phyloP scores from a whole-genome alignment of 2,797 vertebrate genomes.

The Clangula hyemalis region DNA sequence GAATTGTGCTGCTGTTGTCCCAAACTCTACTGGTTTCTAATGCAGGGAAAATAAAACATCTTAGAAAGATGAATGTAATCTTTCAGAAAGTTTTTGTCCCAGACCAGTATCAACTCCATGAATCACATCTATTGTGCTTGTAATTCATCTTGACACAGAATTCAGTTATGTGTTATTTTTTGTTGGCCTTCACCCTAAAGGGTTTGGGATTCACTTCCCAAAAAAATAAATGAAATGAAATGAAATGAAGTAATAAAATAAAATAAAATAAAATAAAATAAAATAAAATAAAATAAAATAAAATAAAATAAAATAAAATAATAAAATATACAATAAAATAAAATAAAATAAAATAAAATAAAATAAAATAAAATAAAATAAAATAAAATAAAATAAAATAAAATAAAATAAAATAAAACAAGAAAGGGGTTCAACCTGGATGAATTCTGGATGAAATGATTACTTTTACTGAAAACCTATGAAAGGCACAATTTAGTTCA shows the following conservation, averaged over 20 bases:
- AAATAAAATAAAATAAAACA: no score
- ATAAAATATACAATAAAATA: no score
- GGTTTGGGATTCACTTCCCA: not conserved
- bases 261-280: no score
- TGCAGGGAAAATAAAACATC: not conserved
- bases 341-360: not conserved
- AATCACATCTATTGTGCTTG: not conserved
- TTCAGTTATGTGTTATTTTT: not conserved
- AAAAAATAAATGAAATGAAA: not conserved
- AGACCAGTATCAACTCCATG: not conserved
- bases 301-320: no score
- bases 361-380: no score
- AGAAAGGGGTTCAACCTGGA: not conserved
- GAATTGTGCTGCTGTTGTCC: not conserved
- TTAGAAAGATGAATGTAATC: not conserved
- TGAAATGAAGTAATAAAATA: not conserved
- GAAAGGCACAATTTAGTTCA: not conserved
- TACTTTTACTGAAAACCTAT: not conserved
- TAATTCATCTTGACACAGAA: not conserved
- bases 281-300: no score
- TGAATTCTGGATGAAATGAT: not conserved
- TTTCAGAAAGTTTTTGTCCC: not conserved
- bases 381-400: no score
- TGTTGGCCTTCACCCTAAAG: not conserved
- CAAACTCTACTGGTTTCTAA: not conserved